phyloP scores from a whole-genome alignment of 2,888 invertebrate species.

The Troides helena region DNA sequence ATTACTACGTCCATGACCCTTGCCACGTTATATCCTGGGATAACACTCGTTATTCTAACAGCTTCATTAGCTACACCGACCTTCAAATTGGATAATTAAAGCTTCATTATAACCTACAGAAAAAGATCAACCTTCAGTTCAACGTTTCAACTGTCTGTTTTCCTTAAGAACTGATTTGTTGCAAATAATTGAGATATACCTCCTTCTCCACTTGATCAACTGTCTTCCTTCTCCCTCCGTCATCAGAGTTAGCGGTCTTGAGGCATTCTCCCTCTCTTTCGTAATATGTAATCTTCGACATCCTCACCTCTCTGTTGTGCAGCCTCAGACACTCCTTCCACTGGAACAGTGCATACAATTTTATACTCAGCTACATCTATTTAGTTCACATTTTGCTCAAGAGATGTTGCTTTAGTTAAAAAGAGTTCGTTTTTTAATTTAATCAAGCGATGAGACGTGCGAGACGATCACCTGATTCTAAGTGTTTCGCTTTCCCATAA shows the following conservation, averaged over 20 bases:
- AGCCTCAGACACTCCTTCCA: constrained; percentile 51
- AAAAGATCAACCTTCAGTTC: background rate
- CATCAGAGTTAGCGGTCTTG: constrained; percentile 39
- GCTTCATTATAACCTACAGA: too few relatives aligned
- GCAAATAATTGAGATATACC: constrained; percentile 38
- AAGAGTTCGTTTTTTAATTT: too few relatives aligned
- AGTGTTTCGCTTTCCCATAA: too few relatives aligned
- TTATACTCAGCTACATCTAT: background rate
- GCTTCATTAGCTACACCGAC: background rate
- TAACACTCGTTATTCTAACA: background rate
- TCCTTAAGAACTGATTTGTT: background rate
- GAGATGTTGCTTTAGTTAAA: too few relatives aligned
- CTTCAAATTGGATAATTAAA: background rate
- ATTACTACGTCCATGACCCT: too few relatives aligned
- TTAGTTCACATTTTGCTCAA: too few relatives aligned
- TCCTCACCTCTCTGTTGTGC: constrained; percentile 45
- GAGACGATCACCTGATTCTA: too few relatives aligned
- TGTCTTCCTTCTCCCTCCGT: constrained; percentile 38
- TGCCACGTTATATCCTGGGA: background rate
- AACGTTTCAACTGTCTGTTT: background rate
- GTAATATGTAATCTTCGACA: constrained; percentile 43
- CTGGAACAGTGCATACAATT: constrained; percentile 40
- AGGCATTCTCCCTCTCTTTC: constrained; percentile 49
- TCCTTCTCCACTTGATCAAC: constrained; percentile 53
- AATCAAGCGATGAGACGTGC: too few relatives aligned